These are phyloP conservation scores for human DNA, from an alignment of 2,113 vertebrate species.

Conservation along the genomic window GRCh38 chr11:40821001-40821500, in stretches of 20 bases:
- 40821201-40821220: not conserved
- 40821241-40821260: not conserved
- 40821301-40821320: not conserved
- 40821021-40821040: not conserved
- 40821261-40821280: not conserved
- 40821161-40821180: not conserved
- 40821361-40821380: not conserved
- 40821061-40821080: not conserved
- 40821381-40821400: not conserved
- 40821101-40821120: not conserved
- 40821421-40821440: no score
- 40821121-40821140: not conserved
- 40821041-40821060: not conserved
- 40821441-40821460: not conserved
- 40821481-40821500: not conserved
- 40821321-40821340: not conserved
- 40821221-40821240: not conserved
- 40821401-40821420: not conserved
- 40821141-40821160: not conserved
- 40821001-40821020: not conserved
- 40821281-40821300: not conserved
- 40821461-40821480: not conserved
- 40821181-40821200: not conserved
- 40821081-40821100: not conserved
- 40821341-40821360: not conserved